Evolutionary conservation across 1,140 invertebrate genomes (phyloP).

Genomic region (Idris sp.): DNA sequence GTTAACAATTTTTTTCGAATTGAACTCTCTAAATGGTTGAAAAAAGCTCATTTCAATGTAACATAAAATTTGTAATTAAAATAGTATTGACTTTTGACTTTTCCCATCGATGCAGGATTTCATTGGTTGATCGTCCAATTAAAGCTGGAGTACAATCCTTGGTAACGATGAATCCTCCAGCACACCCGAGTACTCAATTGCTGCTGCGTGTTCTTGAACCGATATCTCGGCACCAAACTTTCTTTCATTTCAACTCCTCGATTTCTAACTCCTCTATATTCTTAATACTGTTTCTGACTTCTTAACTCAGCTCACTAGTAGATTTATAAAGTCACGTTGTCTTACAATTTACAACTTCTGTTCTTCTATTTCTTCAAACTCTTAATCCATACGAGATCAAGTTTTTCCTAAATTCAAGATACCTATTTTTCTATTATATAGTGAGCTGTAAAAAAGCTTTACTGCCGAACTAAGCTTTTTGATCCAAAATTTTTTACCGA

Average conservation of each 20-base stretch:
- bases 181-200: slow-evolving; percentile 19
- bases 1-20: too few species aligned
- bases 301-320: slow-evolving; percentile 10
- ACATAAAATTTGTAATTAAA: slow-evolving; percentile 1
- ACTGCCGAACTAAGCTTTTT: too few species aligned
- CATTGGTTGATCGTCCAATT: slow-evolving; percentile 21
- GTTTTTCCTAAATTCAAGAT: too few species aligned
- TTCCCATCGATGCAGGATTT: slow-evolving; percentile 9
- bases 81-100: slow-evolving; percentile 10
- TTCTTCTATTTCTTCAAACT: too few species aligned
- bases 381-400: too few species aligned
- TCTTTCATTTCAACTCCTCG: slow-evolving; percentile 33
- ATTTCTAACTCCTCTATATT: too few species aligned
- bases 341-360: slow-evolving; percentile 6
- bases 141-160: slow-evolving; percentile 24
- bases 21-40: too few species aligned
- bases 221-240: slow-evolving; percentile 35
- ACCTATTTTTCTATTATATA: too few species aligned
- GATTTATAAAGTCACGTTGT: slow-evolving; percentile 19
- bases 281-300: slow-evolving; percentile 34
- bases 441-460: too few species aligned
- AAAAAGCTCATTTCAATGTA: neutral
- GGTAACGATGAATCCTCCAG: slow-evolving; percentile 24
- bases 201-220: slow-evolving; percentile 12
- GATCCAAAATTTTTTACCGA: too few species aligned